A percentile compares a stretch with the other conserved stretches of the same genome.
phyloP scores from a whole-genome alignment of 2,113 vertebrate species.

The Laticauda laticaudata region DNA sequence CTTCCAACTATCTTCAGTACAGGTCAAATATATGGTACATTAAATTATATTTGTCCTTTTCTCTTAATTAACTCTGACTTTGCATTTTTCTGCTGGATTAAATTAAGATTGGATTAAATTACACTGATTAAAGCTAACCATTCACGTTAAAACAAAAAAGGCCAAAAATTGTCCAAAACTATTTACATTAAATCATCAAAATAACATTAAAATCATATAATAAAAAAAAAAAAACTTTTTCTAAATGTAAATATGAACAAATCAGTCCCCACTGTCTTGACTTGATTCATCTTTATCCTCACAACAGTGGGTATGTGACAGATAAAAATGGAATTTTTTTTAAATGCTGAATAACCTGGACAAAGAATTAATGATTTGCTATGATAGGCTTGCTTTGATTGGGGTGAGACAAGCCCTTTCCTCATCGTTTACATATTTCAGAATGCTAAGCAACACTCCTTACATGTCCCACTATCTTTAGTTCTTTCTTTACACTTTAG shows the following conservation, averaged over 20 bases:
- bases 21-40: too few species aligned
- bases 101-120: background rate
- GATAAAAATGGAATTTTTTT: background rate
- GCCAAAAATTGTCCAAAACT: background rate
- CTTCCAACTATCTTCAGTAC: too few species aligned
- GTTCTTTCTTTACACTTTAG: constrained; percentile 30
- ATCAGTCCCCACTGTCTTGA: background rate
- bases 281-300: background rate
- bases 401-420: background rate
- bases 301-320: background rate
- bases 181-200: background rate
- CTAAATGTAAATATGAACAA: background rate
- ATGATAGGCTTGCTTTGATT: background rate
- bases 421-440: constrained; percentile 30
- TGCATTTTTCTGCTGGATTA: too few species aligned
- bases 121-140: background rate
- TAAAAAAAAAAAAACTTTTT: background rate
- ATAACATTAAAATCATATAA: background rate
- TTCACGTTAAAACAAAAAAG: background rate
- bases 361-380: constrained; percentile 22
- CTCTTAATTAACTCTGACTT: constrained; percentile 6
- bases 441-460: constrained; percentile 46
- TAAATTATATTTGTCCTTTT: too few species aligned
- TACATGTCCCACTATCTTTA: constrained; percentile 57
- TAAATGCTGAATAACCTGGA: background rate